Conservation (phyloP, 2,888 invertebrate species). For the Campoplex nolae region DNA sequence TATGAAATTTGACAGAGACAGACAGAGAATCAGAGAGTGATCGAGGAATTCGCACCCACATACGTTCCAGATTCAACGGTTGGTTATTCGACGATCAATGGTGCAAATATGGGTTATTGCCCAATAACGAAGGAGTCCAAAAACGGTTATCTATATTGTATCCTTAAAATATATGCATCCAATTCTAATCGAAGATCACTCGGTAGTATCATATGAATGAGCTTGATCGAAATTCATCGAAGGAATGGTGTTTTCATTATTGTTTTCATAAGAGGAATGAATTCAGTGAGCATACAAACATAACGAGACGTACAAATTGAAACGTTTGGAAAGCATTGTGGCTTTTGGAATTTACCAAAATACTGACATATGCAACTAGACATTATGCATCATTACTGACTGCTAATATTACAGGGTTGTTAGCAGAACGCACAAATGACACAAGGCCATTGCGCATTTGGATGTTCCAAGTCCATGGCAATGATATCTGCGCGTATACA, state of each 20-base stretch:
- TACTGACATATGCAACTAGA: slow-evolving; percentile 41
- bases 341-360: slow-evolving; percentile 56
- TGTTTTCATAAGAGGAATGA: not conserved
- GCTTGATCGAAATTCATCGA: not conserved
- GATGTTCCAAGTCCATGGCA: slow-evolving; percentile 13
- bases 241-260: too few relatives aligned
- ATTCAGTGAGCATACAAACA: not conserved
- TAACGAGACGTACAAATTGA: not conserved
- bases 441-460: slow-evolving; percentile 29
- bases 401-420: slow-evolving; percentile 51
- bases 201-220: not conserved
- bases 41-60: slow-evolving; percentile 30
- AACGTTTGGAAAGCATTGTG: not conserved
- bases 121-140: not conserved
- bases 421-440: slow-evolving; percentile 41
- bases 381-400: slow-evolving; percentile 49
- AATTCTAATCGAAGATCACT: not conserved
- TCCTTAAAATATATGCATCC: too few relatives aligned
- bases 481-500: not conserved
- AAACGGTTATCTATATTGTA: not conserved
- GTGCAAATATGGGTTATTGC: slow-evolving; percentile 16
- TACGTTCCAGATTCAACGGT: slow-evolving; percentile 17
- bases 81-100: slow-evolving; percentile 53
- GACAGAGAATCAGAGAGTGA: slow-evolving; percentile 10
- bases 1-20: slow-evolving; percentile 11